Evolutionary conservation across 2,888 invertebrate genomes (phyloP).

Genomic region (Hymenopus coronatus): DNA sequence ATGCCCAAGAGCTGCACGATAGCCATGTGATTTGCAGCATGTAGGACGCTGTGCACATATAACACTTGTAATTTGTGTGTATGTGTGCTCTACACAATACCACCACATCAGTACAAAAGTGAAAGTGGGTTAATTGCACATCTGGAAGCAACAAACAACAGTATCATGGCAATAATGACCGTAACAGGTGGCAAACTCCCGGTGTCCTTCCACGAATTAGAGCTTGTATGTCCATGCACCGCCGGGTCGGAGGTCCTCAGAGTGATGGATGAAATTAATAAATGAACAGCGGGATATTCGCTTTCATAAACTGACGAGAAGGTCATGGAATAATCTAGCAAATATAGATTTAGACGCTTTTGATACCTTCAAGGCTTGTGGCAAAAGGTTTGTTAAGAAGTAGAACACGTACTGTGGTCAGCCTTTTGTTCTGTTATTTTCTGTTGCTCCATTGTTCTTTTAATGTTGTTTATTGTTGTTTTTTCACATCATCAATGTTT

Average conservation of each 20-base stretch:
- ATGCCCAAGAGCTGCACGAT: not conserved
- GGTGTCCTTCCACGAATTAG: not conserved
- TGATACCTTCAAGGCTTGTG: too few species aligned
- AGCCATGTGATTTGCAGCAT: not conserved
- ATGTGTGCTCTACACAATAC: not conserved
- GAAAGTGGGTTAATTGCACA: slow-evolving; percentile 5
- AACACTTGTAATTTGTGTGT: not conserved
- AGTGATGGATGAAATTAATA: not conserved
- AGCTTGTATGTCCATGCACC: not conserved
- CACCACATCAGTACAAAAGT: not conserved
- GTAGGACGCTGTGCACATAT: not conserved
- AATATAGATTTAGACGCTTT: too few species aligned
- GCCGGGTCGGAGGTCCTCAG: not conserved
- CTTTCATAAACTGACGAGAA: too few species aligned
- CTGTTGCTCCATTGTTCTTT: too few species aligned
- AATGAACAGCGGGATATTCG: too few species aligned
- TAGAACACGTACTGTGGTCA: too few species aligned
- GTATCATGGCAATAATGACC: not conserved
- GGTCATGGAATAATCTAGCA: too few species aligned
- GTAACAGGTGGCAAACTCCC: not conserved
- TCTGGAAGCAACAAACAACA: not conserved
- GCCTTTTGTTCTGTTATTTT: too few species aligned
- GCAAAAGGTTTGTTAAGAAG: too few species aligned
- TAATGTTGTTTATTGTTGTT: too few species aligned
- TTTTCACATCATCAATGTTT: too few species aligned